These are phyloP conservation scores for Hippocampus abdominalis DNA, from an alignment of 2,113 vertebrate species.

Conservation along the genomic window DNA sequence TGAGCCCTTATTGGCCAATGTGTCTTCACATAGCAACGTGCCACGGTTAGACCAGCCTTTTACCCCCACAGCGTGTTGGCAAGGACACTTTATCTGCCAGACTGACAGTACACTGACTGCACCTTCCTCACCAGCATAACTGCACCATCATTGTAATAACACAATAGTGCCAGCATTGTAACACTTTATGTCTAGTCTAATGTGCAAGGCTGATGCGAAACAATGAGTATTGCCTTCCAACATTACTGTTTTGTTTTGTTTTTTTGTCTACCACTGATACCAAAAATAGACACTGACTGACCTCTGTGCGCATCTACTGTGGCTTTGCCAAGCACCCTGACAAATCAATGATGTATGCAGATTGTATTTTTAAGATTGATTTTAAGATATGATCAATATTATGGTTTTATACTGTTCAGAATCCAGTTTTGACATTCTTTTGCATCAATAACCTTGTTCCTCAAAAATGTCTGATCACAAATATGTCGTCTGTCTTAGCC, in stretches of 20 bases:
- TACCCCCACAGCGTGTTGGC: conserved; percentile 8
- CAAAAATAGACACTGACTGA: conserved; percentile 45
- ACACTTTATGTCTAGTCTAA: not conserved
- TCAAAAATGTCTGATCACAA: conserved; percentile 24
- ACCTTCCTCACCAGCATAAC: conserved; percentile 8
- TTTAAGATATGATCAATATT: conserved; percentile 36
- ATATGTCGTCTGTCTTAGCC: conserved; percentile 20
- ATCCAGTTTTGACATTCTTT: not conserved
- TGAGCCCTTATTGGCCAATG: conserved; percentile 1
- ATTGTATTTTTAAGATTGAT: conserved; percentile 29
- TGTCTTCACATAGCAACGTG: conserved; percentile 9
- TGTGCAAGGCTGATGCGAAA: conserved; percentile 12
- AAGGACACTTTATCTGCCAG: not conserved
- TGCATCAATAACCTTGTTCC: conserved; percentile 24
- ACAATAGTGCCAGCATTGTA: conserved; percentile 1
- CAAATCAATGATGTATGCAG: conserved; percentile 22
- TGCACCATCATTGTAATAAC: conserved; percentile 3
- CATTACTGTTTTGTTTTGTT: conserved; percentile 21
- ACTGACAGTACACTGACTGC: not conserved
- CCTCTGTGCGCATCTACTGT: conserved; percentile 41
- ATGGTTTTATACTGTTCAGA: conserved; percentile 14
- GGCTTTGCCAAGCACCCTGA: conserved; percentile 16
- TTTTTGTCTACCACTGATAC: conserved; percentile 45
- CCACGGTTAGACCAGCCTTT: conserved; percentile 10
- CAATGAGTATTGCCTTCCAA: not conserved